These are phyloP conservation scores for Limnodromus scolopaceus DNA, from an alignment of 2,797 vertebrate species.

Conservation along the genomic window DNA sequence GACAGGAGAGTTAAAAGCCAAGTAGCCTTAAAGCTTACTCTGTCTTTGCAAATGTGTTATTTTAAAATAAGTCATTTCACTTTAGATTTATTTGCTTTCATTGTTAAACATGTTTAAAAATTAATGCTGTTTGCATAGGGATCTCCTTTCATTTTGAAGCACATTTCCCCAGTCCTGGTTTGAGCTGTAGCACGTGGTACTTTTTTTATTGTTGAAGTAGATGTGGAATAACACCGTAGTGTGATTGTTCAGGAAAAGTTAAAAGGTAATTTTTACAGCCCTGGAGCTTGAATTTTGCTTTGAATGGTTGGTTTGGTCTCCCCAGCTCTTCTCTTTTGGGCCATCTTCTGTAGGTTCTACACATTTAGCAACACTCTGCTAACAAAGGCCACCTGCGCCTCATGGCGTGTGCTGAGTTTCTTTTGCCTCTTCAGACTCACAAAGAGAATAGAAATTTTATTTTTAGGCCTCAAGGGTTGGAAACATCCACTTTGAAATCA, in stretches of 20 bases:
- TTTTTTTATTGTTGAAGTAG: not conserved
- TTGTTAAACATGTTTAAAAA: slow-evolving; percentile 35
- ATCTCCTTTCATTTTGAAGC: not conserved
- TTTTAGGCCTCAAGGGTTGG: not conserved
- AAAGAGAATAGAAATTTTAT: not conserved
- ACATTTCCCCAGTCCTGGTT: not conserved
- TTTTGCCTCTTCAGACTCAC: not conserved
- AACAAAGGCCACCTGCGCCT: not conserved
- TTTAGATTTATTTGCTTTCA: not conserved
- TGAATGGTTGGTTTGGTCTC: not conserved
- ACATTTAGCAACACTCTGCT: not conserved
- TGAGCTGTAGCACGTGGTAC: not conserved
- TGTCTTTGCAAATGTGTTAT: not conserved
- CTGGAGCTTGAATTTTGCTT: not conserved
- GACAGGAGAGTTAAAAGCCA: not conserved
- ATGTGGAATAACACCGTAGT: not conserved
- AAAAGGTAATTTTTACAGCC: not conserved
- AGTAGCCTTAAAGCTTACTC: not conserved
- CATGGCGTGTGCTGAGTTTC: not conserved
- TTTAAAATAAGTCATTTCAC: not conserved
- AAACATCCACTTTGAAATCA: slow-evolving; percentile 18
- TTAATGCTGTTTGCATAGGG: not conserved
- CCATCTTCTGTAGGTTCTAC: not conserved
- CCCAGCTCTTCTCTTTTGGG: not conserved
- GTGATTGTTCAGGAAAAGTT: not conserved